Base-by-base conservation (phyloP, 2,888 invertebrate species). In the Meiosimyza platycephala region DNA sequence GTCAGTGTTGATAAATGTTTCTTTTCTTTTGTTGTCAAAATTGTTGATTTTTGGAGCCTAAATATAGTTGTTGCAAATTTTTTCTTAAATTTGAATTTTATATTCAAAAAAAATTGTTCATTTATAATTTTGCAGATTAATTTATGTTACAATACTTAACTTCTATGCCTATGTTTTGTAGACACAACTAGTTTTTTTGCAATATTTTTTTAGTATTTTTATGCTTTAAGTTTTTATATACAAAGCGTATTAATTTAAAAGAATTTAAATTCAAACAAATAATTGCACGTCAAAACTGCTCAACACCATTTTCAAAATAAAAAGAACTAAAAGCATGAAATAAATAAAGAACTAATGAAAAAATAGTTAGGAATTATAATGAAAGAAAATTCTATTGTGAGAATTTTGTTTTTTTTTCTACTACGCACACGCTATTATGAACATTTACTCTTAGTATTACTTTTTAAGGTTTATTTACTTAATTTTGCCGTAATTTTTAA, bases 61-160 rank as follows among this genome's bases (percentile, higher is more conserved):
- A 65, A 71, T 70, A 54, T 60, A 62, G 15, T 47, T 72, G 22
- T 54, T n/a, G n/a, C n/a, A 33, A 33, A n/a, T 28, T 57, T 60
- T 47, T 63, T 57, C 6, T 75, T 81, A 80, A 80, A 77, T 79
- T 77, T 62, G 28, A 48, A 64, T 62, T 51, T 81, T 82, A 51
- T 60, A 51, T 22, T 2, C 3, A 28, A 28, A 64, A n/a, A 64
- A 64, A 22, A 18, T 50, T 68, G 12, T 59, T 82, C 82, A 81
- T 82, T 82, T 82, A 83, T 82, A 78, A 79, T 82, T 81, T 82
- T 73, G 82, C 82, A 82, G 18, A 59, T 57, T 52, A 40, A 40
- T 40, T 40, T 40, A 40, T 40, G 6, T 40, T 40, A 40, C 40
- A 40, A 40, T 40, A 40, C 40, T 40, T 9, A 40, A 40, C 50